phyloP scores from a whole-genome alignment of 1,140 invertebrate genomes.

The Solenopsis fugax region DNA sequence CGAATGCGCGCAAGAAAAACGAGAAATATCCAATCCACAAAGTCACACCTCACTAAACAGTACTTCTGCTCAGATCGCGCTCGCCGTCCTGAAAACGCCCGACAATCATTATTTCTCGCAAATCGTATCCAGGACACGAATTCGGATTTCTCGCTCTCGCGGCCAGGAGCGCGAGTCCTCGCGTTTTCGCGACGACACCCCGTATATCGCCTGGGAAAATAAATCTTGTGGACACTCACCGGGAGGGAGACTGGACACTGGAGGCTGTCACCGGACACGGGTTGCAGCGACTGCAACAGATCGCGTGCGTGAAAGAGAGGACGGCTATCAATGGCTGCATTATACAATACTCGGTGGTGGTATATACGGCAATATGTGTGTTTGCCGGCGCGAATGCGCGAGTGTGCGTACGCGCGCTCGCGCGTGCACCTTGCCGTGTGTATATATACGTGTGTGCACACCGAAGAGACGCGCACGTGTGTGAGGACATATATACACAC shows the following conservation, averaged over 20 bases:
- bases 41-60: constrained; percentile 45
- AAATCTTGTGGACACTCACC: constrained; percentile 86
- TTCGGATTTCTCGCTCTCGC: constrained; percentile 20
- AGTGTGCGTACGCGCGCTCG: constrained; percentile 64
- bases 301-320: constrained; percentile 85
- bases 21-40: constrained; percentile 38
- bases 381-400: constrained; percentile 37
- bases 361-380: constrained; percentile 47
- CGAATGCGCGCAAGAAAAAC: background rate
- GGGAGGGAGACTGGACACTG: constrained; percentile 85
- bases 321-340: constrained; percentile 86
- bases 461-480: constrained; percentile 1
- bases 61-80: constrained; percentile 24
- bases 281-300: constrained; percentile 84
- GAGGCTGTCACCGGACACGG: constrained; percentile 85
- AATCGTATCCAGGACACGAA: constrained; percentile 11
- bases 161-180: constrained; percentile 25
- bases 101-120: constrained; percentile 23
- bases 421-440: constrained; percentile 48
- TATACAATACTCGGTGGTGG: constrained; percentile 80
- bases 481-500: background rate
- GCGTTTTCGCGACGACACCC: constrained; percentile 80
- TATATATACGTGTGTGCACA: constrained; percentile 30
- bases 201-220: constrained; percentile 84
- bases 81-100: constrained; percentile 18